These are phyloP conservation scores for Macaria liturata DNA, from an alignment of 2,888 invertebrate species.

Conservation along the genomic window DNA sequence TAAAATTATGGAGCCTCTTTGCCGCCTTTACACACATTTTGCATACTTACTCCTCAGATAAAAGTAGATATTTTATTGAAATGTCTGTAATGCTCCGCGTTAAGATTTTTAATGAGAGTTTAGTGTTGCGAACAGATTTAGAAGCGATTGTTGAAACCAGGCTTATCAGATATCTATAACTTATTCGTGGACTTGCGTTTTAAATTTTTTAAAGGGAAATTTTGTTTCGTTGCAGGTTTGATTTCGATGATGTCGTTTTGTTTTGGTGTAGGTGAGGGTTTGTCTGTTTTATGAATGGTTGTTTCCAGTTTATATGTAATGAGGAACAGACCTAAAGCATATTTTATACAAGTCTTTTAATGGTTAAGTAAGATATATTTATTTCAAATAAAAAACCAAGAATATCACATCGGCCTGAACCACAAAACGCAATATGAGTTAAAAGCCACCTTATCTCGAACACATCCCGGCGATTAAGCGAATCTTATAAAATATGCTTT, in stretches of 20 bases:
- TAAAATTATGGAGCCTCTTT: slow-evolving; percentile 57
- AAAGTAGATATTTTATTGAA: slow-evolving; percentile 62
- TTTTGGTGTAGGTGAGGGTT: too few species aligned
- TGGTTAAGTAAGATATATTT: too few species aligned
- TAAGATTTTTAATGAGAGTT: slow-evolving; percentile 44
- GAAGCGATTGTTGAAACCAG: slow-evolving; percentile 30
- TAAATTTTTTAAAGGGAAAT: neutral
- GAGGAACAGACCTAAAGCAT: too few species aligned
- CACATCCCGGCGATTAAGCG: slow-evolving; percentile 41
- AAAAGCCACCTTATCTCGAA: slow-evolving; percentile 23
- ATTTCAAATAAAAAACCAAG: too few species aligned
- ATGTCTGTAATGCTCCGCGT: slow-evolving; percentile 53
- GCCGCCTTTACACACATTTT: slow-evolving; percentile 61
- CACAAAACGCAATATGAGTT: slow-evolving; percentile 18
- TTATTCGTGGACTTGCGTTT: slow-evolving; percentile 5
- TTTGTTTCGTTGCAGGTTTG: too few species aligned
- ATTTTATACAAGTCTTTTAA: too few species aligned
- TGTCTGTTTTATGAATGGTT: too few species aligned
- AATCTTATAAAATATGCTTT: slow-evolving; percentile 47
- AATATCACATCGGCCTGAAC: too few species aligned
- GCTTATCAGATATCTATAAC: slow-evolving; percentile 20
- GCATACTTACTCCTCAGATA: slow-evolving; percentile 62
- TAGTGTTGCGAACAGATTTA: slow-evolving; percentile 31
- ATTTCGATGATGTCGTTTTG: too few species aligned
- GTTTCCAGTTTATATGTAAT: too few species aligned